These are phyloP conservation scores for Ramphastos sulfuratus DNA, from an alignment of 2,113 vertebrate species.

Conservation along the genomic window DNA sequence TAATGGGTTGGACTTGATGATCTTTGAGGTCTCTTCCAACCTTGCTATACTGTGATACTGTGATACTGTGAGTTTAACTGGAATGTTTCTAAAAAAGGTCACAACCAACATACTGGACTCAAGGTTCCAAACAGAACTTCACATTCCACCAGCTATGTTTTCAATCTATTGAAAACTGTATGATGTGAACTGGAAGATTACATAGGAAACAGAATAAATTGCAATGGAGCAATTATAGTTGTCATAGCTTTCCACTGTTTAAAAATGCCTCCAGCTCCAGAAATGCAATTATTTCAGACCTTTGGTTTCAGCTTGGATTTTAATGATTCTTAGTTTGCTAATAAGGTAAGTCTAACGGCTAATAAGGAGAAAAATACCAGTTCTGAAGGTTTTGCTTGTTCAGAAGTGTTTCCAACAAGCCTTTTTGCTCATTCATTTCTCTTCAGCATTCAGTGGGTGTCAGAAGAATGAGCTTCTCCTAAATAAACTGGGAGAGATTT, in stretches of 20 bases:
- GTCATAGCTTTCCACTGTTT: neutral
- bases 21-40: too few species aligned
- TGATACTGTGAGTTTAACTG: constrained; percentile 44
- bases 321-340: neutral
- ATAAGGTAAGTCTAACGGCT: neutral
- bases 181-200: neutral
- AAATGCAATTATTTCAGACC: neutral
- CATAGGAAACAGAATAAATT: neutral
- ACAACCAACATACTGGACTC: neutral
- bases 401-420: neutral
- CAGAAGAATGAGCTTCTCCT: neutral
- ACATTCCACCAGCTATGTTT: neutral
- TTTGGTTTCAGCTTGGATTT: neutral
- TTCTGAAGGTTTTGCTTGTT: neutral
- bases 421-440: neutral
- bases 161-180: neutral
- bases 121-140: neutral
- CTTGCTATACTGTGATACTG: too few species aligned
- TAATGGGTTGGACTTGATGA: too few species aligned
- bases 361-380: too few species aligned
- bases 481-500: neutral
- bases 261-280: neutral
- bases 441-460: neutral
- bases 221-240: neutral
- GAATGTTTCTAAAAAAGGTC: constrained; percentile 32